Conservation (phyloP, 2,113 vertebrate genomes). For the Pterocles gutturalis region DNA sequence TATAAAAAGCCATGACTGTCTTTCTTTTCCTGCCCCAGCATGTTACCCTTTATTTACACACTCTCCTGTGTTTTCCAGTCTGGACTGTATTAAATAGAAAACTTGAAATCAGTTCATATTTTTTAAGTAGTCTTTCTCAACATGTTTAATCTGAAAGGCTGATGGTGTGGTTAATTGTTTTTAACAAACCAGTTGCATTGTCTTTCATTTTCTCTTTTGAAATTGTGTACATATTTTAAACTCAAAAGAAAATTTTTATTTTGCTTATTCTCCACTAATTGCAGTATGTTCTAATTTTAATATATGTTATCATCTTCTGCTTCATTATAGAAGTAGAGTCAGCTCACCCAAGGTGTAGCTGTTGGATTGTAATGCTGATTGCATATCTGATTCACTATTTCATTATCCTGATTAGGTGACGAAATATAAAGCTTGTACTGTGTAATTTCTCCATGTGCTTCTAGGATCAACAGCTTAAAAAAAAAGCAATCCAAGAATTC, state of each 20-base stretch:
- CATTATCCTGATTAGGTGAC: conserved; percentile 54
- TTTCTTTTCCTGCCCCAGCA: not conserved
- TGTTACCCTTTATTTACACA: not conserved
- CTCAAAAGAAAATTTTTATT: conserved; percentile 10
- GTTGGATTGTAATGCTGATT: conserved; percentile 42
- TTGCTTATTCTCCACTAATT: conserved; percentile 21
- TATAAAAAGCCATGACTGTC: not conserved
- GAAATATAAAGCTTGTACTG: conserved; percentile 29
- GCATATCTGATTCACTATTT: conserved; percentile 34
- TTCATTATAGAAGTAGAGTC: conserved; percentile 39
- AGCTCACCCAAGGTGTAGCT: conserved; percentile 17
- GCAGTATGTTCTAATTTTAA: conserved; percentile 27
- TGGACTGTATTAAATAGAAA: not conserved
- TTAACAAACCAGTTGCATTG: not conserved
- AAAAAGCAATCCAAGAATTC: conserved; percentile 12
- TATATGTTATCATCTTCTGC: conserved; percentile 5
- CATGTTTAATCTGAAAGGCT: not conserved
- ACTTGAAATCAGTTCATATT: not conserved
- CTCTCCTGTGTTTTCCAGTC: not conserved
- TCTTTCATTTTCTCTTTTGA: conserved; percentile 5
- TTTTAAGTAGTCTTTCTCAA: not conserved
- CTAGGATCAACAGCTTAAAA: conserved; percentile 51
- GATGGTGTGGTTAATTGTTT: not conserved
- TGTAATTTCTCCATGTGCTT: conserved; percentile 60
- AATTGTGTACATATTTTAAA: conserved; percentile 22